phyloP scores from a whole-genome alignment of 2,113 vertebrate genomes.

The Seriola dumerili region DNA sequence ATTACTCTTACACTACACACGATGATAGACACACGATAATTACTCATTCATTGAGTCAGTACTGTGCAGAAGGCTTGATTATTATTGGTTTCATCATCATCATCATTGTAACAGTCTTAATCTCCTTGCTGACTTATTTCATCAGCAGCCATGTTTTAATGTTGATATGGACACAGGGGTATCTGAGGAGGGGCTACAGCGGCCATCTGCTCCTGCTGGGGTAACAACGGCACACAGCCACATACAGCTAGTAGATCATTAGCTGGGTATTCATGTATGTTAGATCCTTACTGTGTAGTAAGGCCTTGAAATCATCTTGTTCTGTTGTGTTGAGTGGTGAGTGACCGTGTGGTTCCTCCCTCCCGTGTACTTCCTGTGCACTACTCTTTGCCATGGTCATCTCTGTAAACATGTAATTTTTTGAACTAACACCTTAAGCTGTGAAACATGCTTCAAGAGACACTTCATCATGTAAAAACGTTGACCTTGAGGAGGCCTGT shows the following conservation, averaged over 20 bases:
- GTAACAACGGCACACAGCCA: neutral
- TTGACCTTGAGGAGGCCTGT: too few relatives aligned
- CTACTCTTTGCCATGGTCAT: too few relatives aligned
- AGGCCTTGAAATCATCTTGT: too few relatives aligned
- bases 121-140: constrained; percentile 29
- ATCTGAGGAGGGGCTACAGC: constrained; percentile 52
- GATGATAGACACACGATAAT: neutral
- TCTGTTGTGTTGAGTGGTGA: too few relatives aligned
- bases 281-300: too few relatives aligned
- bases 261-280: neutral
- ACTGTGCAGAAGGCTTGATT: neutral
- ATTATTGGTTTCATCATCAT: constrained; percentile 36
- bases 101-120: constrained; percentile 12
- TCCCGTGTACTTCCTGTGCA: too few relatives aligned
- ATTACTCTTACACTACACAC: too few relatives aligned
- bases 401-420: too few relatives aligned
- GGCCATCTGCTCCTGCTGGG: constrained; percentile 72
- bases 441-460: too few relatives aligned
- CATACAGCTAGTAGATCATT: neutral
- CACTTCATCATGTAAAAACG: too few relatives aligned
- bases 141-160: constrained; percentile 29
- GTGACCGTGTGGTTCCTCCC: too few relatives aligned
- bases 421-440: too few relatives aligned
- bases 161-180: constrained; percentile 51
- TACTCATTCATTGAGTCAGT: neutral